Percentiles rank a stretch among this genome's conserved stretches.
phyloP scores from a whole-genome alignment of 2,113 vertebrate species.

The Rhynchomys soricoides region DNA sequence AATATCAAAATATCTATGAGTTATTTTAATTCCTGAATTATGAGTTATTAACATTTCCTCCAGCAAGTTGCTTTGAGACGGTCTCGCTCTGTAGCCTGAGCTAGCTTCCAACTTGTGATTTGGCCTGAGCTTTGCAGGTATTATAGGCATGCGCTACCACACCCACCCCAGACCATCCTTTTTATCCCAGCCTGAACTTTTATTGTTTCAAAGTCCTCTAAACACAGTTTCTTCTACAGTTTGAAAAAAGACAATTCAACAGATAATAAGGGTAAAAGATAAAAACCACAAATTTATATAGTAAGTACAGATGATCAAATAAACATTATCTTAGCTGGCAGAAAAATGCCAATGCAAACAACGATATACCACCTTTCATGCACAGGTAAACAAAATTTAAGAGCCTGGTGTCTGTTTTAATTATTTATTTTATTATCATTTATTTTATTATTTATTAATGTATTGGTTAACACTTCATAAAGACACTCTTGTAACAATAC shows the following conservation, averaged over 20 bases:
- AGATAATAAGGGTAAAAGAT: background rate
- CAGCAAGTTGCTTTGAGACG: background rate
- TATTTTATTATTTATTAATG: background rate
- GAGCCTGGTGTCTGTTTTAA: background rate
- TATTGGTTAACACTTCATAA: background rate
- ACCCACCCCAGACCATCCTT: background rate
- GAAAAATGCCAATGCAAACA: conserved; percentile 5
- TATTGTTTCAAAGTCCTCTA: background rate
- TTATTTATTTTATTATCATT: too few species aligned
- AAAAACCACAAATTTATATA: conserved; percentile 43
- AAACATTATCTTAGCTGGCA: background rate
- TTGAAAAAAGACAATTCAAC: conserved; percentile 21
- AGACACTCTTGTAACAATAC: background rate
- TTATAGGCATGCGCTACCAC: background rate
- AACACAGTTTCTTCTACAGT: background rate
- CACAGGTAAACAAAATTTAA: background rate
- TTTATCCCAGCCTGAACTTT: background rate
- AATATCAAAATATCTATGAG: conserved; percentile 16
- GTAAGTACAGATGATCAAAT: conserved; percentile 5
- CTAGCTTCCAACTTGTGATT: background rate
- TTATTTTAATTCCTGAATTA: conserved; percentile 20
- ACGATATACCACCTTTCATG: background rate
- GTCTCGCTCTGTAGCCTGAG: background rate
- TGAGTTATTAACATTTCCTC: background rate
- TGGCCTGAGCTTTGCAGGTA: background rate